Evolutionary conservation across 2,797 vertebrate species (phyloP).

Genomic region (Myiotriccus ornatus): DNA sequence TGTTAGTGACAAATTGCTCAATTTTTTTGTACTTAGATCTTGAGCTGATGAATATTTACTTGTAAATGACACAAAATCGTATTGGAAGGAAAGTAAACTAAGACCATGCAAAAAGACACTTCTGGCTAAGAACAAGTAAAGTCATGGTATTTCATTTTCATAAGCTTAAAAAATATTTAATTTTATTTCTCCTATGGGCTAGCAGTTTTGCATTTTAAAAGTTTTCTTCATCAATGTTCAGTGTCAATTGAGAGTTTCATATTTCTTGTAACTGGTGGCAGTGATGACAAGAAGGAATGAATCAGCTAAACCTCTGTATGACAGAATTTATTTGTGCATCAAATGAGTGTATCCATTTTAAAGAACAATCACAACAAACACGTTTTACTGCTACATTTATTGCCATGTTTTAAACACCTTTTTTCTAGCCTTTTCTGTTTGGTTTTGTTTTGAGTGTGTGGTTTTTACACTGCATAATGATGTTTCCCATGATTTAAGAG

Average conservation of each 20-base stretch:
- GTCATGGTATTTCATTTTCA: background rate
- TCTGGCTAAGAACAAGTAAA: background rate
- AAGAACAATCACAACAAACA: background rate
- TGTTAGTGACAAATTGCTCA: background rate
- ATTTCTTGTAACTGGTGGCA: background rate
- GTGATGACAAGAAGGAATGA: background rate
- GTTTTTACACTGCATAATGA: background rate
- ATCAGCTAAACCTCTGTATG: background rate
- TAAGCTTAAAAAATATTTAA: background rate
- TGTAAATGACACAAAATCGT: background rate
- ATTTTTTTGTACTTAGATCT: background rate
- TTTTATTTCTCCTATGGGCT: background rate
- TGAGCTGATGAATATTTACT: background rate
- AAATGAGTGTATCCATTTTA: background rate
- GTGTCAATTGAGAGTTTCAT: background rate
- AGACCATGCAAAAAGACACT: background rate
- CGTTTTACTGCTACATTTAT: background rate
- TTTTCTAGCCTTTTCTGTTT: background rate
- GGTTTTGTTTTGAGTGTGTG: background rate
- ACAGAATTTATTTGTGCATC: background rate
- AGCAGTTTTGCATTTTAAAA: background rate
- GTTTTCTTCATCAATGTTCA: background rate
- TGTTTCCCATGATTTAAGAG: background rate
- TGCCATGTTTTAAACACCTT: background rate
- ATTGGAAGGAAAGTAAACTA: background rate